Base-by-base conservation (phyloP, 2,888 invertebrate species). In the Rhaphigaster nebulosa region DNA sequence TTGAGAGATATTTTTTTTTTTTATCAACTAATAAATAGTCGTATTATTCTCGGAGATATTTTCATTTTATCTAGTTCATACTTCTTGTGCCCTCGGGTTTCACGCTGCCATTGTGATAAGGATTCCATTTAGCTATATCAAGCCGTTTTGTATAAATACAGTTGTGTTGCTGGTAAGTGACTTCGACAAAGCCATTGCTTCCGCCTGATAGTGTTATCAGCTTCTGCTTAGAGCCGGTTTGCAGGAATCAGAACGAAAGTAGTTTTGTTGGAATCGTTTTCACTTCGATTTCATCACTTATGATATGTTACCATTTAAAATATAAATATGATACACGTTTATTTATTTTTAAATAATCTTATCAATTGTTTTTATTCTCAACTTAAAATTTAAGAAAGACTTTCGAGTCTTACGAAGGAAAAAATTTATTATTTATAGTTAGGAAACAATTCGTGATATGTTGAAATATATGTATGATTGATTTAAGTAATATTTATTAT, bases 161-260 rank as follows among this genome's bases (percentile, higher is more conserved):
- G 34, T 34, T 4, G 29, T 34, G 70, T 29, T 29, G 29, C 34
- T 70, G 70, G 34, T 34, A 70, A 70, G 70, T 34, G 70, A 34
- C 70, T 70, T 29, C 18, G 70, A 70, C 70, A 70, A 70, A 70
- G 70, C 70, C 70, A 18, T 70, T 34, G 34, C 70, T 70, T 70
- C 70, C 70, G 34, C 34, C 23, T 70, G 70, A 70, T 70, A 70
- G 70, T 70, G 70, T 70, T 70, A 70, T 70, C 70, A 70, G 70
- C 70, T 65, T 29, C 60, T 29, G 60, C n/a, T 70, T 18, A 70
- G 34, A 34, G 70, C 34, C 15, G 29, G 18, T 34, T n/a, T 70
- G 34, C 18, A 18, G 4, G 34, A 70, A 34, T 70, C 70, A 20
- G 70, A 34, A 34, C 34, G 18, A 70, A 70, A 3, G 34, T 18